Evolutionary conservation across 2,113 vertebrate species (phyloP).

Genomic region (Pollachius pollachius): DNA sequence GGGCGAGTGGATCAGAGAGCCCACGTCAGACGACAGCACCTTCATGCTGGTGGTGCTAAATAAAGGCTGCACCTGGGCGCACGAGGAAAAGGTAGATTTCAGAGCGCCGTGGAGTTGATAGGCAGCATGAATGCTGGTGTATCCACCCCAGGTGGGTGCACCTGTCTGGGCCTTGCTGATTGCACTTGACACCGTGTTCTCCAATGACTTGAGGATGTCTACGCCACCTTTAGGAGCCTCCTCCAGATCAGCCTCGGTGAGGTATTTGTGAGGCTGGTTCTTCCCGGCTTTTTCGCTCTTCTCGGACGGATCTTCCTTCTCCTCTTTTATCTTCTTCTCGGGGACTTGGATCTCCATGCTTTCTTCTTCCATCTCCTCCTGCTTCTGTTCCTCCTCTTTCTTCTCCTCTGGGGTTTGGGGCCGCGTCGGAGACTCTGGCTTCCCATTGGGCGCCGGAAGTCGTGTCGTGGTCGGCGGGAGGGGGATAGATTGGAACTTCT

Average conservation of each 20-base stretch:
- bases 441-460: slow-evolving; percentile 80
- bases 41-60: slow-evolving; percentile 81
- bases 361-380: slow-evolving; percentile 68
- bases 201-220: slow-evolving; percentile 94
- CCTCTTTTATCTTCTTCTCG: slow-evolving; percentile 91
- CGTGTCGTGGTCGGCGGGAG: slow-evolving; percentile 92
- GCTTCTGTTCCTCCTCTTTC: slow-evolving; percentile 80
- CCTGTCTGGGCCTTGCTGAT: slow-evolving; percentile 99
- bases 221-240: slow-evolving; percentile 91
- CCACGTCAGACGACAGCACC: slow-evolving; percentile 77
- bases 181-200: slow-evolving; percentile 95
- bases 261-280: slow-evolving; percentile 86
- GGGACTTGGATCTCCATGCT: slow-evolving; percentile 49
- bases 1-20: slow-evolving; percentile 85
- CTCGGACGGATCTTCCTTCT: slow-evolving; percentile 83
- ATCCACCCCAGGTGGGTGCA: slow-evolving; percentile 95
- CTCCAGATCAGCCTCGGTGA: slow-evolving; percentile 94
- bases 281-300: slow-evolving; percentile 82
- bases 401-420: slow-evolving; percentile 76
- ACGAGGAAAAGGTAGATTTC: slow-evolving; percentile 79
- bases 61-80: slow-evolving; percentile 86
- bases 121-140: slow-evolving; percentile 97
- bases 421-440: slow-evolving; percentile 80
- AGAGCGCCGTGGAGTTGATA: slow-evolving; percentile 92
- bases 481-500: slow-evolving; percentile 97